Conservation (phyloP, 2,113 vertebrate species). For the Tursiops truncatus region DNA sequence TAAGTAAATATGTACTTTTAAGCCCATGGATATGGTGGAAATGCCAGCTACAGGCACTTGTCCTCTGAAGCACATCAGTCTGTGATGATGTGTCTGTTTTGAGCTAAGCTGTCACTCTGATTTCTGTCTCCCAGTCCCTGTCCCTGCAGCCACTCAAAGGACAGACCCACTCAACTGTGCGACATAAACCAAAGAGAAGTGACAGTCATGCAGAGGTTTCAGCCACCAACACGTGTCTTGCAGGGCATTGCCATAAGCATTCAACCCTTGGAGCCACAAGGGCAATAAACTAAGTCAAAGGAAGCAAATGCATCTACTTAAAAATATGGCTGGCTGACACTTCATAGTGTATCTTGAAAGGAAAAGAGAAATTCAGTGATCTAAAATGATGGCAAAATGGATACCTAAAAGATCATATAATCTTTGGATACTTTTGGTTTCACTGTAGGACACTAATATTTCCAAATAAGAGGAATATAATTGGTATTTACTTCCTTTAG, state of each 20-base stretch:
- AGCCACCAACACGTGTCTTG: not conserved
- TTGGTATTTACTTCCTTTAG: not conserved
- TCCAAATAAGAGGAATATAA: constrained; percentile 24
- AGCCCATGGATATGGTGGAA: not conserved
- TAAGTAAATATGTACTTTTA: not conserved
- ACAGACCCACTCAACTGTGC: constrained; percentile 60
- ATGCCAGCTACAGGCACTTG: not conserved
- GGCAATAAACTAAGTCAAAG: not conserved
- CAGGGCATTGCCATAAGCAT: not conserved
- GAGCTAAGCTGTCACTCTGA: constrained; percentile 61
- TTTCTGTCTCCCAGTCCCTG: constrained; percentile 53
- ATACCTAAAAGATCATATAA: not conserved
- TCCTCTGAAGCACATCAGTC: not conserved
- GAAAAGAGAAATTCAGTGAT: not conserved
- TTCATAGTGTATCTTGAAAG: not conserved
- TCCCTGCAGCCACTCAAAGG: constrained; percentile 16
- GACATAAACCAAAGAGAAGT: constrained; percentile 27
- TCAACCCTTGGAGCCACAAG: not conserved
- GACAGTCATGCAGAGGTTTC: constrained; percentile 17
- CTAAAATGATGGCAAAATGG: not conserved
- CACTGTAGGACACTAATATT: not conserved
- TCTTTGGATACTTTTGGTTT: not conserved
- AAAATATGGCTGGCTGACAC: not conserved
- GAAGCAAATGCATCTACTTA: not conserved
- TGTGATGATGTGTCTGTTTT: not conserved